A percentile compares a stretch with the other conserved stretches of the same genome.
Evolutionary conservation across 2,888 invertebrate species (phyloP).

Genomic region (Watsonalla cultraria): DNA sequence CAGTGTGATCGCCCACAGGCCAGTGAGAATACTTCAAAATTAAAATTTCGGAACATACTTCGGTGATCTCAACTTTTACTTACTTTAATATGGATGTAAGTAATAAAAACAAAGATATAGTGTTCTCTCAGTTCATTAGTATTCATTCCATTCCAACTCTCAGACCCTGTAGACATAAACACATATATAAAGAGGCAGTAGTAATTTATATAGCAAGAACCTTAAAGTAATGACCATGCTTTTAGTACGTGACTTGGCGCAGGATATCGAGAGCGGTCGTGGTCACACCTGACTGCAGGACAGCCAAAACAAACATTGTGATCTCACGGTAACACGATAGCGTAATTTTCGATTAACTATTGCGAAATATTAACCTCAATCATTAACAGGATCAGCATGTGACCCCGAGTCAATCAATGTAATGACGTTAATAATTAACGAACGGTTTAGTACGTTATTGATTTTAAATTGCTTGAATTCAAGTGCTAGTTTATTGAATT

Average conservation of each 20-base stretch:
- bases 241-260: slow-evolving; percentile 30
- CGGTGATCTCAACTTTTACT: too few species aligned
- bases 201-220: not conserved
- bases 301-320: slow-evolving; percentile 47
- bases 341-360: slow-evolving; percentile 27
- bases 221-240: slow-evolving; percentile 13
- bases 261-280: slow-evolving; percentile 36
- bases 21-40: too few species aligned
- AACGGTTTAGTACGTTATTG: not conserved
- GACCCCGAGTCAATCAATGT: not conserved
- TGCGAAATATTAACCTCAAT: slow-evolving; percentile 13
- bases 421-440: not conserved
- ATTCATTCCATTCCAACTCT: too few species aligned
- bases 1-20: too few species aligned
- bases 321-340: slow-evolving; percentile 46
- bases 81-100: too few species aligned
- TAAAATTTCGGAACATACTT: too few species aligned
- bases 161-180: too few species aligned
- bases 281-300: slow-evolving; percentile 44
- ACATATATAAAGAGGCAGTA: too few species aligned
- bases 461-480: too few species aligned
- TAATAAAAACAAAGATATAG: too few species aligned
- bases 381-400: not conserved
- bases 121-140: too few species aligned
- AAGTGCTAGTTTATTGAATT: too few species aligned